A percentile compares a stretch with the other conserved stretches of the same genome.
These are phyloP conservation scores for Hydrocynus forskahlii DNA, from an alignment of 2,797 vertebrate genomes.

Conservation along the genomic window DNA sequence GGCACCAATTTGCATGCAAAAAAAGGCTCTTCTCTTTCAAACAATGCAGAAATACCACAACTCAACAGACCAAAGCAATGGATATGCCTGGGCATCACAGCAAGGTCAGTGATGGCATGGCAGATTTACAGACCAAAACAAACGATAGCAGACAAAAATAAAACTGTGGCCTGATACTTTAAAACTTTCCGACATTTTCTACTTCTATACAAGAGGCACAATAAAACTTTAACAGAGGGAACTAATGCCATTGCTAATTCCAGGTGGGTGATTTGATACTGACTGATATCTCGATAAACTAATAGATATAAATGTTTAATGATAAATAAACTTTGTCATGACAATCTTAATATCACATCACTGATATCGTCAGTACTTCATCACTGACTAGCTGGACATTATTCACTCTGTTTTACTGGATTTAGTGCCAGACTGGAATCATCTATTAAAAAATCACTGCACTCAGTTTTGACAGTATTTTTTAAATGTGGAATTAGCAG, in stretches of 20 bases:
- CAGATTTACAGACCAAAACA: background rate
- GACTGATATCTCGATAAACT: no score
- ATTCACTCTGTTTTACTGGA: no score
- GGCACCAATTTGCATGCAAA: slow-evolving; percentile 34
- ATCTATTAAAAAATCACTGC: no score
- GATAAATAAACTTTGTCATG: no score
- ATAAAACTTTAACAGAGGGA: background rate
- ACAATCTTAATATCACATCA: no score
- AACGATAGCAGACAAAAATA: background rate
- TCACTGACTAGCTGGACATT: no score
- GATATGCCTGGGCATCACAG: background rate
- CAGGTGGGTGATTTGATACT: no score
- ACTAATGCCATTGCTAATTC: background rate
- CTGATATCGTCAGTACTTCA: no score
- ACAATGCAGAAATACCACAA: background rate
- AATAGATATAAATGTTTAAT: no score
- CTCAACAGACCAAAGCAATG: background rate
- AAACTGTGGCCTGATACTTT: background rate
- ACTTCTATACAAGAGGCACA: background rate
- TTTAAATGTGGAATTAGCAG: no score
- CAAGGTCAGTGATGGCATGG: background rate
- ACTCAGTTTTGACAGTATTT: no score
- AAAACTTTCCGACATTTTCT: background rate
- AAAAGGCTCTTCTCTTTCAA: background rate
- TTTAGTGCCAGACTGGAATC: no score